These are phyloP conservation scores for Coendou prehensilis DNA, from an alignment of 2,797 vertebrate species.

Conservation along the genomic window DNA sequence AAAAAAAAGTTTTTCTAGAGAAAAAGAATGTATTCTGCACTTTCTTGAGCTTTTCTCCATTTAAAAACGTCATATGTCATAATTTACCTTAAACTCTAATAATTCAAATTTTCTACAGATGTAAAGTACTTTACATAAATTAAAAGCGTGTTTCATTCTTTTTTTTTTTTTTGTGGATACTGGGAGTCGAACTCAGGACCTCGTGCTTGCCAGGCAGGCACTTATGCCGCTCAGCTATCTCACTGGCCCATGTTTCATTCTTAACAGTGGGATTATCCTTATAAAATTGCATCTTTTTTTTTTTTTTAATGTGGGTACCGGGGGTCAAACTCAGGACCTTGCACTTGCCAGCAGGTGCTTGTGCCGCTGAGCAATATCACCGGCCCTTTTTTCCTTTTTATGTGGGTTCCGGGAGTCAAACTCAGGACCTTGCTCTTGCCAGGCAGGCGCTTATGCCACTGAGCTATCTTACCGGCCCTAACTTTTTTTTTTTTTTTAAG, in stretches of 20 bases:
- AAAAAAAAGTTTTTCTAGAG: slow-evolving; percentile 8
- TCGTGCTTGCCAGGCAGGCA: too few relatives aligned
- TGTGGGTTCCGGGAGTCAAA: too few relatives aligned
- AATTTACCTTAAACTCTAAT: slow-evolving; percentile 49
- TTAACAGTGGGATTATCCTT: slow-evolving; percentile 7
- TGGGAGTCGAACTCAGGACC: too few relatives aligned
- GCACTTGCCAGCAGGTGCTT: too few relatives aligned
- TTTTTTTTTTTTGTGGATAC: not conserved
- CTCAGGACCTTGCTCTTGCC: too few relatives aligned
- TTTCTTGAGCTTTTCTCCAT: not conserved
- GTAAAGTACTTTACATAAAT: not conserved
- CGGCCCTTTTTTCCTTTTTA: too few relatives aligned
- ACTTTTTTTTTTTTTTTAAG: not conserved
- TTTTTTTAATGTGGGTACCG: too few relatives aligned
- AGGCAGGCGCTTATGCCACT: too few relatives aligned
- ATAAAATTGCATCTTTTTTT: not conserved
- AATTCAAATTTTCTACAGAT: slow-evolving; percentile 34
- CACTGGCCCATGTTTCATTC: not conserved
- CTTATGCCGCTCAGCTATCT: too few relatives aligned
- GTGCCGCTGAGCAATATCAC: too few relatives aligned
- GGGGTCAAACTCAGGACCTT: too few relatives aligned
- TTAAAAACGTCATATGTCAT: slow-evolving; percentile 33
- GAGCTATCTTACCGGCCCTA: too few relatives aligned
- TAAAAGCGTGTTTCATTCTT: slow-evolving; percentile 11
- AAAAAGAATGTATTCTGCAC: not conserved